phyloP scores from a whole-genome alignment of 2,888 invertebrate genomes.

The Eretmocerus hayati region DNA sequence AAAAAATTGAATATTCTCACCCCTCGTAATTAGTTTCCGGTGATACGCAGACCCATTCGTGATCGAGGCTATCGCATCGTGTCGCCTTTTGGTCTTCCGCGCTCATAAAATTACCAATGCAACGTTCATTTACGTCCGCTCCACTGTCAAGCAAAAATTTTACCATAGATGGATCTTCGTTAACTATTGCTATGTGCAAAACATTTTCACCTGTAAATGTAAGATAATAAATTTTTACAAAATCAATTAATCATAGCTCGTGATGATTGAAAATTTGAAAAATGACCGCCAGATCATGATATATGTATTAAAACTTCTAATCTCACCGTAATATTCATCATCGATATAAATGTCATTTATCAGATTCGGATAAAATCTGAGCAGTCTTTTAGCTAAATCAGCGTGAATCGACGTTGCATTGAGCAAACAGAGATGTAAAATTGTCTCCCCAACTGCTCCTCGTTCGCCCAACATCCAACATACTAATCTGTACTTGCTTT shows the following conservation, averaged over 20 bases:
- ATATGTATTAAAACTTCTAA: too few relatives aligned
- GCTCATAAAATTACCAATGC: slow-evolving; percentile 93
- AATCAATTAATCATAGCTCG: not conserved
- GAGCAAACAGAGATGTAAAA: slow-evolving; percentile 86
- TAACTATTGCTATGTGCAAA: slow-evolving; percentile 95
- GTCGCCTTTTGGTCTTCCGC: slow-evolving; percentile 95
- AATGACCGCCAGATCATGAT: too few relatives aligned
- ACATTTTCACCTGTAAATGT: slow-evolving; percentile 72
- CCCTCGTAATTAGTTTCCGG: slow-evolving; percentile 79
- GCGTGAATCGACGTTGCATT: slow-evolving; percentile 87
- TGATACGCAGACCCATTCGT: slow-evolving; percentile 83
- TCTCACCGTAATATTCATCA: slow-evolving; percentile 95
- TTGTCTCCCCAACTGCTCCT: slow-evolving; percentile 94
- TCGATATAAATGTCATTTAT: slow-evolving; percentile 94
- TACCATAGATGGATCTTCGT: slow-evolving; percentile 97
- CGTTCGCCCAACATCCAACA: slow-evolving; percentile 89
- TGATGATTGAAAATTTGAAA: not conserved
- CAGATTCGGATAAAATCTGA: slow-evolving; percentile 88
- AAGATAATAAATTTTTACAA: not conserved
- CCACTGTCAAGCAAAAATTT: slow-evolving; percentile 88
- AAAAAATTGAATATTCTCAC: slow-evolving; percentile 50
- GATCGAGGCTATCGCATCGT: slow-evolving; percentile 76
- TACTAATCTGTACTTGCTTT: slow-evolving; percentile 63
- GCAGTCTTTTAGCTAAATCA: slow-evolving; percentile 84
- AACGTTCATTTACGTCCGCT: slow-evolving; percentile 87